Evolutionary conservation across 1,140 invertebrate genomes (phyloP).

Genomic region (Magallana gigas): DNA sequence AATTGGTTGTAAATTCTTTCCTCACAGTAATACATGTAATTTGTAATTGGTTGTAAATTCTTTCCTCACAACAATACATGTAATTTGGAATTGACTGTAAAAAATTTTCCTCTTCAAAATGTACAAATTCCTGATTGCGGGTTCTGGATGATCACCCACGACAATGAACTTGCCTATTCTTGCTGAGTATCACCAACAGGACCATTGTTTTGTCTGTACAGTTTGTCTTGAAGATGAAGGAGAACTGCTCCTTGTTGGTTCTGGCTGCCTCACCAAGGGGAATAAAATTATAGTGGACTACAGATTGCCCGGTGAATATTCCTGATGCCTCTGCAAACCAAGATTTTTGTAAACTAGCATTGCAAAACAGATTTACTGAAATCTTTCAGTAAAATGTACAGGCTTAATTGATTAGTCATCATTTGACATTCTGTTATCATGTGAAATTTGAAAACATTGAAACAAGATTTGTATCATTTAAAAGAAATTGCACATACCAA

Average conservation of each 20-base stretch:
- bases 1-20: no score
- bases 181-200: conserved; percentile 42
- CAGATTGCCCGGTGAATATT: conserved; percentile 63
- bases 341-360: background rate
- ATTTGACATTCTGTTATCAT: no score
- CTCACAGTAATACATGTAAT: no score
- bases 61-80: no score
- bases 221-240: conserved; percentile 62
- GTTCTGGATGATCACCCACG: no score
- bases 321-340: conserved; percentile 69
- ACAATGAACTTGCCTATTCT: background rate
- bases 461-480: background rate
- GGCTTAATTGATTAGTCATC: background rate
- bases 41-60: no score
- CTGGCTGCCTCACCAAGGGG: conserved; percentile 51
- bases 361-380: no score
- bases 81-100: no score
- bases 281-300: conserved; percentile 66
- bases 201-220: conserved; percentile 40
- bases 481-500: conserved; percentile 60
- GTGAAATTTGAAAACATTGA: no score
- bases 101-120: no score
- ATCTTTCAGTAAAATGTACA: background rate
- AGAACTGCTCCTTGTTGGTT: conserved; percentile 65
- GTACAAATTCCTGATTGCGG: no score